Evolutionary conservation across 2,113 vertebrate species (phyloP), one percentile per base, ranked within the genome.

Genomic region (Perccottus glenii): DNA sequence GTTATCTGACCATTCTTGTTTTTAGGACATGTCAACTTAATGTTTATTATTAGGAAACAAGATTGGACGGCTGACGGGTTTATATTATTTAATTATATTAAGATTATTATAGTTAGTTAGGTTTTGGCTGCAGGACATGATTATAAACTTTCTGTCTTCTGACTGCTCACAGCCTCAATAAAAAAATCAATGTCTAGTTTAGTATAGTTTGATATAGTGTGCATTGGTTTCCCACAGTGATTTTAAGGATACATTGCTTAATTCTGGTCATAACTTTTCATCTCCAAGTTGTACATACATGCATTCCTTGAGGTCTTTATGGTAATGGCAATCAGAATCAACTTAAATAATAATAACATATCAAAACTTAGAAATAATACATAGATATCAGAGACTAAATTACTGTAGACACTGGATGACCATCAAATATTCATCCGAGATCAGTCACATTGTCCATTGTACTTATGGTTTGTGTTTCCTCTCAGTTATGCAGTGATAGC

Each of bases 401-500:
- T 5, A 35, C 14, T 5, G 8, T 35, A 14, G 5, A 53, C 8
- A 35, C 19, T 12, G 8, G n/a, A 8, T 14, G 33, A 7, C 32
- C 1, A 52, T 33, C 11, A 32, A 6, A 32, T 27, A 27, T 27
- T 27, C 19, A 27, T 27, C 19, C 19, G 19, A 27, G 19, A 27
- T 27, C 19, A 27, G 19, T 27, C 19, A 27, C 19, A 43, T n/a
- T n/a, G n/a, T n/a, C n/a, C n/a, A n/a, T n/a, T 43, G 42, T 11
- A 6, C 7, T 56, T 3, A 14, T 56, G 14, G 14, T 6, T 2
- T 11, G 0, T 64, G 11, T 77, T n/a, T 66, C 44, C 62, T 51
- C 56, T 27, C 83, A 95, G 95, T 81, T 95, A 93, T 0, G 94
- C 94, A 7, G 95, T 96, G 73, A 93, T 96, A 1, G 94, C 95